Conservation (phyloP, 1,140 invertebrate species). For the Laodelphax striatellus region DNA sequence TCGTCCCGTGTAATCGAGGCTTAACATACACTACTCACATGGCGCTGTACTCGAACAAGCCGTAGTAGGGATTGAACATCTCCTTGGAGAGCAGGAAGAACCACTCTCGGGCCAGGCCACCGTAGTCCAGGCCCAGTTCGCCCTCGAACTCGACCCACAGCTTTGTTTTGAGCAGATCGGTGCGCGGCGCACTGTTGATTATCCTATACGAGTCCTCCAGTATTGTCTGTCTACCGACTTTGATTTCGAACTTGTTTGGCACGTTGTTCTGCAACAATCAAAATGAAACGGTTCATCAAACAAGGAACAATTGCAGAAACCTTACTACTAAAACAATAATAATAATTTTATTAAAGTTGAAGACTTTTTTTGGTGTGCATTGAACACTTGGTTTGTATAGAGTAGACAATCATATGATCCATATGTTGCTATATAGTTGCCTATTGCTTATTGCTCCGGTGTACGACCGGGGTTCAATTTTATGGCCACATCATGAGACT, state of each 20-base stretch:
- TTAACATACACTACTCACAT: too few species aligned
- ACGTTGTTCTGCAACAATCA: slow-evolving; percentile 71
- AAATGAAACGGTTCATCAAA: slow-evolving; percentile 21
- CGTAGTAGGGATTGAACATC: slow-evolving; percentile 99
- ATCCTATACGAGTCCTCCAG: slow-evolving; percentile 92
- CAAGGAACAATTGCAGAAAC: too few species aligned
- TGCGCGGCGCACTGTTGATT: slow-evolving; percentile 70
- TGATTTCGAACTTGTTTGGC: slow-evolving; percentile 97
- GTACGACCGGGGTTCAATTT: too few species aligned
- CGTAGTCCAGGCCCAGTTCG: slow-evolving; percentile 95
- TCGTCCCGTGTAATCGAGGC: too few species aligned
- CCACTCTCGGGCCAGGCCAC: slow-evolving; percentile 93
- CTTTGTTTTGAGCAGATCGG: slow-evolving; percentile 90
- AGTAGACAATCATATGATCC: too few species aligned
- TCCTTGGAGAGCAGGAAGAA: slow-evolving; percentile 97
- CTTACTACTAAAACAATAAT: too few species aligned
- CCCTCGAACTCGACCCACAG: slow-evolving; percentile 98
- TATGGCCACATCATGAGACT: too few species aligned
- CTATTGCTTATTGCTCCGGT: too few species aligned
- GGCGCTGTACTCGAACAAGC: slow-evolving; percentile 97
- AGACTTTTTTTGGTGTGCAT: too few species aligned
- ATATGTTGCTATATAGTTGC: too few species aligned
- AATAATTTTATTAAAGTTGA: too few species aligned
- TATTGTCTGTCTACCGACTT: slow-evolving; percentile 77
- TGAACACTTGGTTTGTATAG: too few species aligned